Base-by-base conservation (phyloP, 1,140 invertebrate genomes). In the Mylabris phalerata region DNA sequence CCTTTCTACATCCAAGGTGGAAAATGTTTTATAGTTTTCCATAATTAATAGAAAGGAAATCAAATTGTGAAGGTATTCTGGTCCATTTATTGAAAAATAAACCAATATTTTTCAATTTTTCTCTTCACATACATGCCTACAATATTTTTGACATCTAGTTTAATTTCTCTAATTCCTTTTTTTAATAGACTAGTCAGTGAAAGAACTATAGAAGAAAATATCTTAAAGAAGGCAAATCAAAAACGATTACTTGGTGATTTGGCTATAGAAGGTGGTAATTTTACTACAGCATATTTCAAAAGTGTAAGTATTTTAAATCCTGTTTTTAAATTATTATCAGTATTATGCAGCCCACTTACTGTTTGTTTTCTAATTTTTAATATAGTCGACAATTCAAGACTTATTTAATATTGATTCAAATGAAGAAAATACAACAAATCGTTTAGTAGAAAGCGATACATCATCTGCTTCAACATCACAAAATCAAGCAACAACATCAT, bases 201-300 rank as follows among this genome's bases (percentile, higher is more conserved):
- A 75, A 90, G 87, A 75, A 99, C 98, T 7, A 89, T 99, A 24
- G 98, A 99, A 80, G 98, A 99, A 74, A 99, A 99, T 77, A 99
- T 99, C 68, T 76, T 99, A 55, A 97, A 96, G 72, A 99, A 99
- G 76, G 97, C 98, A 0, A 96, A 95, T 77, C 95, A 99, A 75
- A 99, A 99, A 72, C 80, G 95, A 64, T 78, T 97, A 69, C 82
- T 99, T 2, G 96, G 95, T 55, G 93, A 98, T 77, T 81, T 99
- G 67, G 95, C 98, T 11, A 99, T 99, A 67, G 98, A 99, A 79
- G 94, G 93, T 57, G 98, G 96, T 1, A 98, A 98, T 75, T 99
- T 99, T 73, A 99, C 95, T 4, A 97, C 97, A 9, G 93, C 95
- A 0, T 97, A 93, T 71, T 95, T 99, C 75, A 95, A 96, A 76